These are phyloP conservation scores for Atractosteus spatula DNA, from an alignment of 2,113 vertebrate genomes.

Conservation along the genomic window DNA sequence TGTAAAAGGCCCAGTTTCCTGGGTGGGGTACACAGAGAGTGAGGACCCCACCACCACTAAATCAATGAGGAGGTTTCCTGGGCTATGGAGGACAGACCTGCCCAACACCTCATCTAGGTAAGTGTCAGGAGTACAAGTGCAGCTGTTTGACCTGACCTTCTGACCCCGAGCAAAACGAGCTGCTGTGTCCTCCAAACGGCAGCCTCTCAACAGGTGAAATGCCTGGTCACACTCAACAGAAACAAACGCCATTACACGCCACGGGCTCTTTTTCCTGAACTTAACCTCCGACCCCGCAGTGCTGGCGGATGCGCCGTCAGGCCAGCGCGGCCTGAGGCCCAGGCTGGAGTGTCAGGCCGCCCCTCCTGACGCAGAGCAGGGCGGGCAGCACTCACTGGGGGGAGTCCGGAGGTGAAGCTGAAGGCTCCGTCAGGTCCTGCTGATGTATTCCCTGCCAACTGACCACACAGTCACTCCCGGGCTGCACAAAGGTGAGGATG, in stretches of 20 bases:
- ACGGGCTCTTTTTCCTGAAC: background rate
- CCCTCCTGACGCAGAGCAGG: background rate
- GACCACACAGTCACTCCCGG: conserved; percentile 18
- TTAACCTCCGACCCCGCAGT: background rate
- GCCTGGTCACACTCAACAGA: background rate
- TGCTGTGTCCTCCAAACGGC: background rate
- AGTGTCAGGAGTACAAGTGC: too few species aligned
- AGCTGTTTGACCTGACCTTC: too few species aligned
- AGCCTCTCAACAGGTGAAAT: background rate
- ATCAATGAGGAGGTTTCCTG: too few species aligned
- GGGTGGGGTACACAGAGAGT: too few species aligned
- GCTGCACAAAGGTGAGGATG: conserved; percentile 13
- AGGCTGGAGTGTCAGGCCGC: background rate
- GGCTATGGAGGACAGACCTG: too few species aligned
- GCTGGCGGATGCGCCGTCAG: background rate
- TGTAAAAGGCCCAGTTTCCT: too few species aligned
- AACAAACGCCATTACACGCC: background rate
- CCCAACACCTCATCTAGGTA: too few species aligned
- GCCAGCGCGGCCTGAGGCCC: background rate
- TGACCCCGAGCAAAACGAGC: too few species aligned
- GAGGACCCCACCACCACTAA: too few species aligned
- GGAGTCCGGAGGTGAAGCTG: conserved; percentile 4
- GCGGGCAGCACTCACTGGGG: background rate
- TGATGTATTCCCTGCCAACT: conserved; percentile 13
- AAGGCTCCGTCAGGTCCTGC: conserved; percentile 3